Percentiles rank a stretch among this genome's conserved stretches.
These are phyloP conservation scores for Diadumene lineata DNA, from an alignment of 92 coral and sea anemone genomes.

Conservation along the genomic window DNA sequence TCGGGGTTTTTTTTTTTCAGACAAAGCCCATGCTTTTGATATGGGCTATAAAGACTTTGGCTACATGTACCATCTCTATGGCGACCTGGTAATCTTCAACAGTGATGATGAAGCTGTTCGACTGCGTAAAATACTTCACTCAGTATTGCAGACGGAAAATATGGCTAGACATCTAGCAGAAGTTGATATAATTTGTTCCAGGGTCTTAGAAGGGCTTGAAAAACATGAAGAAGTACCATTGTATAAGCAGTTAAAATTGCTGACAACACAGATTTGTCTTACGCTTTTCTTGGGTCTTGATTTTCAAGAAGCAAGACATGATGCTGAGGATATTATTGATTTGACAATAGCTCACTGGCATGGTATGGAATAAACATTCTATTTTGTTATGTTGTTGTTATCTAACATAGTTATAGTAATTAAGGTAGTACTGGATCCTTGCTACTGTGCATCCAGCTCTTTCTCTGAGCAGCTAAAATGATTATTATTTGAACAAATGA, in stretches of 20 bases:
- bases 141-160: constrained; percentile 72
- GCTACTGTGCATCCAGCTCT: no score
- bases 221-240: constrained; percentile 47
- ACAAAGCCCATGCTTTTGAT: constrained; percentile 62
- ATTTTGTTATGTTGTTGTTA: neutral
- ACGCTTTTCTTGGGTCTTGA: constrained; percentile 93
- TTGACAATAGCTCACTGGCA: constrained; percentile 97
- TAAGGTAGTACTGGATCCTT: no score
- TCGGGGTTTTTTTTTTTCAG: no score
- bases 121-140: constrained; percentile 70
- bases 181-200: constrained; percentile 71
- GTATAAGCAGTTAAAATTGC: constrained; percentile 71
- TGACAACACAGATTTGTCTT: constrained; percentile 89
- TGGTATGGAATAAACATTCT: constrained; percentile 67
- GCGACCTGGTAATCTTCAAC: constrained; percentile 83
- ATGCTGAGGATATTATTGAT: constrained; percentile 69
- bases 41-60: constrained; percentile 99
- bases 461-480: no score
- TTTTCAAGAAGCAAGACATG: constrained; percentile 61
- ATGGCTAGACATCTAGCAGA: constrained; percentile 64
- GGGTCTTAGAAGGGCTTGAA: constrained; percentile 61
- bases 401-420: neutral
- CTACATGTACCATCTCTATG: constrained; percentile 92
- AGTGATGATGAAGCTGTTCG: constrained; percentile 85
- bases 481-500: no score